phyloP scores from a whole-genome alignment of 2,113 vertebrate species.

The Cyanistes caeruleus region DNA sequence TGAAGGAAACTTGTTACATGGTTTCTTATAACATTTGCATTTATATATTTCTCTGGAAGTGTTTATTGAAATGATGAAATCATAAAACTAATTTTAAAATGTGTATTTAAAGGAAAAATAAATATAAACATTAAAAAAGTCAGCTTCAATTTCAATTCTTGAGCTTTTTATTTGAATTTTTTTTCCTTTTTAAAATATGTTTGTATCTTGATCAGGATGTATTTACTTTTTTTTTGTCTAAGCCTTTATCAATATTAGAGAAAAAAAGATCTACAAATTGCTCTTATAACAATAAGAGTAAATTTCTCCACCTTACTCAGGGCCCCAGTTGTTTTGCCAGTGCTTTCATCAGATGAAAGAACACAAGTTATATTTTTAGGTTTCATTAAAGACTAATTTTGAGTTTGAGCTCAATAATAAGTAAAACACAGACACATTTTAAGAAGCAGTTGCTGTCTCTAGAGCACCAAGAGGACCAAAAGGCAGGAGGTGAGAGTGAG shows the following conservation, averaged over 20 bases:
- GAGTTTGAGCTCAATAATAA: background rate
- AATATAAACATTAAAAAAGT: background rate
- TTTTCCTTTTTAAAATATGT: background rate
- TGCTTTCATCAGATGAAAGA: background rate
- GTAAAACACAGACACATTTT: background rate
- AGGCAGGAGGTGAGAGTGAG: background rate
- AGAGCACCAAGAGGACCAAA: background rate
- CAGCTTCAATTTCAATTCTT: background rate
- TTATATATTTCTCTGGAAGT: background rate
- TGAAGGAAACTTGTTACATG: background rate
- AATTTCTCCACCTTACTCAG: background rate
- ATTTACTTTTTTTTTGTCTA: background rate
- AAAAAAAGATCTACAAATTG: background rate
- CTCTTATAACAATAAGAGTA: background rate
- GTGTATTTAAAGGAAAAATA: background rate
- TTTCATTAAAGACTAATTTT: background rate
- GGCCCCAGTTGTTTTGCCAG: rapidly evolving
- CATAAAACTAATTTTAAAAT: background rate
- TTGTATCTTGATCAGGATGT: background rate
- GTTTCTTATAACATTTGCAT: background rate
- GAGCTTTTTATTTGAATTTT: background rate
- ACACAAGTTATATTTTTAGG: background rate
- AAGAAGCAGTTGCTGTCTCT: background rate
- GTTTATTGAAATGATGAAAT: background rate
- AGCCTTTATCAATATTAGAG: background rate